phyloP scores from a whole-genome alignment of 2,888 invertebrate species.

The Acleris sparsana region DNA sequence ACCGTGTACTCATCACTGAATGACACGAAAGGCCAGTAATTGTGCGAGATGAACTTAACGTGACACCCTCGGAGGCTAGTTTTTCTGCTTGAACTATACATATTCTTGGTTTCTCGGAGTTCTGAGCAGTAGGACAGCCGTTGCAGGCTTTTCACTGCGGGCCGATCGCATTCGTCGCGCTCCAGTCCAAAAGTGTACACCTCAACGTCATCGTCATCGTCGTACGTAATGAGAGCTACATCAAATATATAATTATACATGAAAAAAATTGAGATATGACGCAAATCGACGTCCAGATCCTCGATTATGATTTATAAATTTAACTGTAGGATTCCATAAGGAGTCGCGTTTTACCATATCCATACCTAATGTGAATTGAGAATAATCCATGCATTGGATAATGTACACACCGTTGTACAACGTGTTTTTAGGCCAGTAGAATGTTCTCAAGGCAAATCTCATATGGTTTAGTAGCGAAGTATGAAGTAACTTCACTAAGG shows the following conservation, averaged over 20 bases:
- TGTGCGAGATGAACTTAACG: constrained; percentile 44
- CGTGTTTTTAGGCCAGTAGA: constrained; percentile 40
- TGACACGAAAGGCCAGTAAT: constrained; percentile 48
- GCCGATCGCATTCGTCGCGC: constrained; percentile 31
- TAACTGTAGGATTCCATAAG: constrained; percentile 51
- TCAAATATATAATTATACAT: constrained; percentile 45
- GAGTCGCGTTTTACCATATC: constrained; percentile 40
- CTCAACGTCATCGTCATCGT: constrained; percentile 25
- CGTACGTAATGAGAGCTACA: constrained; percentile 37
- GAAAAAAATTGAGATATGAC: constrained; percentile 42
- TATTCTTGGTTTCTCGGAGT: constrained; percentile 11
- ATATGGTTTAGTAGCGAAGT: constrained; percentile 35
- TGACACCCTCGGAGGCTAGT: constrained; percentile 37
- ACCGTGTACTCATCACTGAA: constrained; percentile 41
- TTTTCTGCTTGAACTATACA: constrained; percentile 14
- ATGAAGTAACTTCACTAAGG: constrained; percentile 43
- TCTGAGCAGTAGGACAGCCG: constrained; percentile 26
- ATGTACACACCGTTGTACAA: constrained; percentile 46
- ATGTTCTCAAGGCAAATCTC: constrained; percentile 45
- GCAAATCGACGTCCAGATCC: constrained; percentile 37
- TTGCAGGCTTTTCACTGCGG: constrained; percentile 7
- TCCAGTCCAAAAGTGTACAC: constrained; percentile 39
- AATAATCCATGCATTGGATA: constrained; percentile 42
- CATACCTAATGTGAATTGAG: constrained; percentile 45
- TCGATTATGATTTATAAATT: constrained; percentile 50